phyloP scores from a whole-genome alignment of 2,113 vertebrate genomes.

The Aphyosemion australe region DNA sequence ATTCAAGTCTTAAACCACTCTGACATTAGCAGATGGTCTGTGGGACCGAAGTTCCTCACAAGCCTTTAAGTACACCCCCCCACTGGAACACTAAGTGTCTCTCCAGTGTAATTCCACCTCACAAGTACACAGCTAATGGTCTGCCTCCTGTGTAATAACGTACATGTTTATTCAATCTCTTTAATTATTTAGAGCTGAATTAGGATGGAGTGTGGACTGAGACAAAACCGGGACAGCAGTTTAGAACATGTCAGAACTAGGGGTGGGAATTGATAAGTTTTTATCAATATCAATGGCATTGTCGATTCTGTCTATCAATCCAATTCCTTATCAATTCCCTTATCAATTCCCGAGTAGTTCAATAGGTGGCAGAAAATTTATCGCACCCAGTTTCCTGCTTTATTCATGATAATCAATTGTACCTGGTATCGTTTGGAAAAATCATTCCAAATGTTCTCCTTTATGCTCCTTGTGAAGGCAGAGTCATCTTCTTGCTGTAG shows the following conservation, averaged over 20 bases:
- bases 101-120: constrained; percentile 35
- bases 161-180: constrained; percentile 34
- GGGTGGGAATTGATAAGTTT: too few relatives aligned
- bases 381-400: too few relatives aligned
- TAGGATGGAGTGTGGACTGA: constrained; percentile 34
- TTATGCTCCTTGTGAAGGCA: too few relatives aligned
- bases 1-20: constrained; percentile 36
- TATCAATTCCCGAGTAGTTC: too few relatives aligned
- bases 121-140: constrained; percentile 51
- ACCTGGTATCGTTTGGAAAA: too few relatives aligned
- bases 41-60: constrained; percentile 19
- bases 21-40: constrained; percentile 6
- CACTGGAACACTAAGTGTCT: constrained; percentile 37
- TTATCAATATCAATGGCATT: too few relatives aligned
- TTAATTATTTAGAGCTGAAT: constrained; percentile 64
- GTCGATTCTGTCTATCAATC: too few relatives aligned
- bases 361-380: too few relatives aligned
- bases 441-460: too few relatives aligned
- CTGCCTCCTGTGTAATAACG: constrained; percentile 39
- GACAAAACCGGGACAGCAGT: constrained; percentile 23
- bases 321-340: too few relatives aligned
- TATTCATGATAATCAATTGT: too few relatives aligned
- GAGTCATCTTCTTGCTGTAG: too few relatives aligned
- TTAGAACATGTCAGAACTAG: constrained; percentile 30
- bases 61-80: constrained; percentile 36